Evolutionary conservation across 2,888 invertebrate species (phyloP).

Genomic region (Diaperis boleti): DNA sequence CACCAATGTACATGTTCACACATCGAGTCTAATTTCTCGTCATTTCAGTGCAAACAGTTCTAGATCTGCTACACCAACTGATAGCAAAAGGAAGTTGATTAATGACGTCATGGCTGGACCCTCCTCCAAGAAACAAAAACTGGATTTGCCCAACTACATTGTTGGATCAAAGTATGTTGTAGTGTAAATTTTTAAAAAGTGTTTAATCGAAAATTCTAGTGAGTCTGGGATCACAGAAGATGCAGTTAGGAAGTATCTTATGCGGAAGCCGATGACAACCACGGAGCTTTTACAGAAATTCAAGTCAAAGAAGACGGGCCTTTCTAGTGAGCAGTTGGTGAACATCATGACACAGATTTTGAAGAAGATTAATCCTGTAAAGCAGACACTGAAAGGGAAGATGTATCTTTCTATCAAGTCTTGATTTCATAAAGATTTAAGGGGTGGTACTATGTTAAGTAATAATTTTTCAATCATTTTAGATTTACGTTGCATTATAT

Average conservation of each 20-base stretch:
- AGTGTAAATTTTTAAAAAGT: background rate
- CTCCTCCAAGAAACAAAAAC: conserved; percentile 69
- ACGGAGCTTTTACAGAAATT: conserved; percentile 96
- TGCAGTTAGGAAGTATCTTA: conserved; percentile 92
- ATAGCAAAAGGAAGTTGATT: conserved; percentile 64
- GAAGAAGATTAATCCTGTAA: conserved; percentile 94
- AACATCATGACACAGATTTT: conserved; percentile 95
- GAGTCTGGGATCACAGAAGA: conserved; percentile 95
- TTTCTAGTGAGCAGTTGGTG: conserved; percentile 90
- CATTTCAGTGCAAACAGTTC: conserved; percentile 71
- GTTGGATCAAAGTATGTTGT: conserved; percentile 66
- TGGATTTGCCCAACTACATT: conserved; percentile 68
- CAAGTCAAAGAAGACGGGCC: conserved; percentile 92
- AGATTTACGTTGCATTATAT: too few species aligned
- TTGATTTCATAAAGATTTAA: conserved; percentile 53
- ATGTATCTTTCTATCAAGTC: conserved; percentile 93
- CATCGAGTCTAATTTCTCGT: too few species aligned
- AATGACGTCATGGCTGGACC: conserved; percentile 66
- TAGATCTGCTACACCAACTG: conserved; percentile 68
- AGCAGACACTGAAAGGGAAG: conserved; percentile 91
- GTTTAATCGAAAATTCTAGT: conserved; percentile 66
- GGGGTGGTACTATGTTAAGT: too few species aligned
- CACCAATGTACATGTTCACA: too few species aligned
- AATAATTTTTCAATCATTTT: too few species aligned
- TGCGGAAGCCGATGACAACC: conserved; percentile 97